Evolutionary conservation across 1,140 invertebrate genomes (phyloP), one percentile per base, ranked within the genome.

Genomic region (Trichonephila inaurata): DNA sequence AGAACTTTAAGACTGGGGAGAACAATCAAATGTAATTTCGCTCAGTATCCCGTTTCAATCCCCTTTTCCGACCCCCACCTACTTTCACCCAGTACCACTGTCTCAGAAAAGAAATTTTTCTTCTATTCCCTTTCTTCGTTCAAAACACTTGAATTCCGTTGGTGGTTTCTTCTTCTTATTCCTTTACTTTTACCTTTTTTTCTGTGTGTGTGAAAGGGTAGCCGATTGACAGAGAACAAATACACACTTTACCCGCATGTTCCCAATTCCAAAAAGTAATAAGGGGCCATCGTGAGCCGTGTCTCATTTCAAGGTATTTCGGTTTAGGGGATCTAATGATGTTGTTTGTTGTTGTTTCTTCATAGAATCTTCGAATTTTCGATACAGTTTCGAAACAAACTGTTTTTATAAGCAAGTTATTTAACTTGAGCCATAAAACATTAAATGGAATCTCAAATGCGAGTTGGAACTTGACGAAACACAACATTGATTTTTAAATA

Each of bases 21-120:
- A 83, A 83, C 51, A 83, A 83, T 83, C 82, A 83, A 83, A 83
- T 83, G 82, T 83, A 83, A 83, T 83, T 83, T 83, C 82, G 82
- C n/a, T 83, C 82, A 60, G 19, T 58, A 58, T 60, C 82, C 82
- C 40, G 51, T 83, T 83, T 60, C 82, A 83, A 83, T 83, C 24
- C 82, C 82, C 51, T 60, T 24, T 58, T 44, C n/a, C 7, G 14
- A 6, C 18, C 72, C 82, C 40, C 40, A 21, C 82, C 44, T 19
- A 16, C 5, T 24, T 19, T 12, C 40, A 7, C 19, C 72, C 72
- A 6, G 33, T 28, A 24, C 72, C 28, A 33, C 72, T 18, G 14
- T 18, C 16, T 40, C 14, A 77, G 72, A 77, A 77, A 40, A 12
- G 69, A 28, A 33, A 77, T 33, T 77, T 28, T 77, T 77, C 69